Base-by-base conservation (phyloP, 2,888 invertebrate species). In the Ceramica pisi region DNA sequence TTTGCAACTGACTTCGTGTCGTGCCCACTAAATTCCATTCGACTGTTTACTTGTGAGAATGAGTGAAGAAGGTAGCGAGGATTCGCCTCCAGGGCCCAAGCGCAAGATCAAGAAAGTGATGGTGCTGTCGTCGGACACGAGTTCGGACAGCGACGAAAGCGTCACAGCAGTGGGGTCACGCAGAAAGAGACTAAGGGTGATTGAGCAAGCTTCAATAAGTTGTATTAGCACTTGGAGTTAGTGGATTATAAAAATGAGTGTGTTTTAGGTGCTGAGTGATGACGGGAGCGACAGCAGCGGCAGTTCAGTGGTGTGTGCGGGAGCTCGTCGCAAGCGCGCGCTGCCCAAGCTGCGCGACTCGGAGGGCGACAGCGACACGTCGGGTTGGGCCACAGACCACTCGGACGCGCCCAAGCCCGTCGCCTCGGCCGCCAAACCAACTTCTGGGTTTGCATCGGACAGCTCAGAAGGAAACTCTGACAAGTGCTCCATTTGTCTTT, bases 401-500 rank as follows among this genome's bases (percentile, higher is more conserved):
- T 88, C 91, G 2, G 88, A 87, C 38, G 75, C 79, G 12, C 81
- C 84, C 6, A 83, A 80, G 38, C 68, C 82, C 1, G 48, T 69
- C 6, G 67, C 84, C 1, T 79, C 79, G 0, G 12, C 84, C 4
- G 48, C 78, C 9, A 89, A 88, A 56, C 82, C 90, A 0, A 81
- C 81, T 46, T 91, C 92, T 2, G 95, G 94, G 31, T 94, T 94
- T 74, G 96, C 96, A 31, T 97, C 97, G 0, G 97, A 97, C 82
- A 96, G 96, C 85, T 97, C 97, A 60, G 97, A 98, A 87, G 97
- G 97, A 56, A 96, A 98, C 81, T 96, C 97, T 0, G 98, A 98
- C 86, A 98, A 98, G 90, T 99, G 99, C 93, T 98, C 99, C 1
- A 99, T 99, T 89, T 99, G 99, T 93, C 94, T 99, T 59, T 93